These are phyloP conservation scores for Noturus placidus DNA, from an alignment of 2,113 vertebrate genomes.

Conservation along the genomic window DNA sequence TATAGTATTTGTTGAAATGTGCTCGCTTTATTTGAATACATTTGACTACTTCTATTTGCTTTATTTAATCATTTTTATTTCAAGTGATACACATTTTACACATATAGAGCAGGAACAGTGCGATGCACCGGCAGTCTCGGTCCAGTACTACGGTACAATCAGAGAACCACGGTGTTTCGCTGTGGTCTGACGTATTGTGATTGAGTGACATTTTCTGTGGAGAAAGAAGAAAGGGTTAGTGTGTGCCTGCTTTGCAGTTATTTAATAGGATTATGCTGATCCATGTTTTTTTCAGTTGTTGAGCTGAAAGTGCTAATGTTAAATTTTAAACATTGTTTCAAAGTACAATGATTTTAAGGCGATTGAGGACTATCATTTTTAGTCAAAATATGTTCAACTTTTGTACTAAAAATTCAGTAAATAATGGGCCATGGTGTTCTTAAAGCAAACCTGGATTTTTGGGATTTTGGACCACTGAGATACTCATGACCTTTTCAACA, in stretches of 20 bases:
- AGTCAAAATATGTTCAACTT: neutral
- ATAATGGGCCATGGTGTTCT: neutral
- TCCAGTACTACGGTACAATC: neutral
- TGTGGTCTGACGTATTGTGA: neutral
- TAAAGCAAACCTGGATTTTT: neutral
- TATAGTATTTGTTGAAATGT: neutral
- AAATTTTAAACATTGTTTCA: neutral
- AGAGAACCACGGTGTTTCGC: neutral
- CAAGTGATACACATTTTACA: neutral
- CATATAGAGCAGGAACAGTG: too few species aligned
- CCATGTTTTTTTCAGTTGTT: neutral
- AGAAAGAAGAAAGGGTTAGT: neutral
- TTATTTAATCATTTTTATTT: neutral
- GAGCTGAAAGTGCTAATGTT: neutral
- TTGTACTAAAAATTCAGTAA: neutral
- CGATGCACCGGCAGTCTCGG: neutral
- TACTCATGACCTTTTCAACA: neutral
- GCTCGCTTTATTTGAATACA: too few species aligned
- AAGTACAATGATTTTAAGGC: neutral
- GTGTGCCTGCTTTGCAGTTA: neutral
- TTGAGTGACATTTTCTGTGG: neutral
- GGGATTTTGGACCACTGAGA: neutral
- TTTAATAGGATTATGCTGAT: constrained; percentile 5
- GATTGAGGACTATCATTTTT: neutral
- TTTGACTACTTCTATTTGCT: neutral